Evolutionary conservation across 2,113 vertebrate species (phyloP).

Genomic region (Brachypodius melanocephalos): DNA sequence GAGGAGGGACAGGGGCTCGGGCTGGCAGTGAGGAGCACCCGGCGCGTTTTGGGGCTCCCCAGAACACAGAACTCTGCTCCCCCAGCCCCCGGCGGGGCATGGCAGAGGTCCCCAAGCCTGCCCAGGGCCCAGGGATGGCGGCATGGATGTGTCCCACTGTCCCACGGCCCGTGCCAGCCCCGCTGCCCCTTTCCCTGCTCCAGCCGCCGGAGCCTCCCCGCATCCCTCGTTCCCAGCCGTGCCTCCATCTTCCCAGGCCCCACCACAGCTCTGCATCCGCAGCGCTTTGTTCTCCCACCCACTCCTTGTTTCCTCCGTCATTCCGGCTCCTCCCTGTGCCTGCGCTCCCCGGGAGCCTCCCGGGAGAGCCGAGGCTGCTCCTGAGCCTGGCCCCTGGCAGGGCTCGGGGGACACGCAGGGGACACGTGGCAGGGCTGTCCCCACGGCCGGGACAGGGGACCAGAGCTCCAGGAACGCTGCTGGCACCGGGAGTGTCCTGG

Average conservation of each 20-base stretch:
- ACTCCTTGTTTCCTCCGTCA: background rate
- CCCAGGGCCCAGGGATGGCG: background rate
- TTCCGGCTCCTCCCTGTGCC: background rate
- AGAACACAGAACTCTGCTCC: background rate
- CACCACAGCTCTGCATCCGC: background rate
- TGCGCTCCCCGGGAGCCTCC: background rate
- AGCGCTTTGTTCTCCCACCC: conserved; percentile 56
- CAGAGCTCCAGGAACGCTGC: fast-evolving
- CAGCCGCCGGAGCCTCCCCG: background rate
- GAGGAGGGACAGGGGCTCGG: background rate
- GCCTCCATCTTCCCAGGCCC: background rate
- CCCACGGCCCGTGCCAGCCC: fast-evolving
- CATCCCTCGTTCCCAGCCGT: background rate
- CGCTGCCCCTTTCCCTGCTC: background rate
- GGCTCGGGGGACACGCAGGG: background rate
- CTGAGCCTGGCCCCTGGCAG: background rate
- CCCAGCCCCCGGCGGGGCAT: fast-evolving
- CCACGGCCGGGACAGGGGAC: background rate
- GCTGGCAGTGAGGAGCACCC: background rate
- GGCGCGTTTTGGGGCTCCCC: fast-evolving
- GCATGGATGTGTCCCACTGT: fast-evolving
- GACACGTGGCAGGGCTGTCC: fast-evolving
- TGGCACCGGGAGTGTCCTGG: background rate
- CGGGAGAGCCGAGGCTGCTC: background rate
- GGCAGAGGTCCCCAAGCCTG: background rate